These are phyloP conservation scores for Actinemys pallida DNA, from an alignment of 2,113 vertebrate genomes.

Conservation along the genomic window DNA sequence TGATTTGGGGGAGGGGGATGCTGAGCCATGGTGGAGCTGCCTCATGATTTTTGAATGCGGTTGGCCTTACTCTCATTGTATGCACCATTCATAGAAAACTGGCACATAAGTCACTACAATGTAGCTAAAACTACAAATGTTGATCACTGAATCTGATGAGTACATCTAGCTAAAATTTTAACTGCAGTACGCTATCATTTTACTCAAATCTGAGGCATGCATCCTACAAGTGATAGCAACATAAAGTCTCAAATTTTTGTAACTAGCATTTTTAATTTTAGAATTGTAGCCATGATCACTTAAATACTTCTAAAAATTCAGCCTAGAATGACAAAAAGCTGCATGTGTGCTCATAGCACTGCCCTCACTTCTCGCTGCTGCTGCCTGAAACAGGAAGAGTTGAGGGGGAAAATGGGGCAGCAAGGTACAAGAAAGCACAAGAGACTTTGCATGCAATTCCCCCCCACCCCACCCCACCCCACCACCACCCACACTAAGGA, in stretches of 20 bases:
- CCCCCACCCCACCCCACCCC: not conserved
- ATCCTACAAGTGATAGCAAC: not conserved
- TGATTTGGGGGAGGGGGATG: not conserved
- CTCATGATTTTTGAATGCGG: not conserved
- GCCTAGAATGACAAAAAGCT: not conserved
- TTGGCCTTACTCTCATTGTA: not conserved
- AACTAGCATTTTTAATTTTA: not conserved
- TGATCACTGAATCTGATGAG: not conserved
- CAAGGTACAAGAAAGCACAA: not conserved
- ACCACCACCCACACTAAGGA: not conserved
- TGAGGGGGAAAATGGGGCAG: not conserved
- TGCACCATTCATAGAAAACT: not conserved
- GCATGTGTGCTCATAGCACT: not conserved
- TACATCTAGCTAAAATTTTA: not conserved
- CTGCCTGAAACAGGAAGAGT: not conserved
- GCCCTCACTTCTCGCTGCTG: not conserved
- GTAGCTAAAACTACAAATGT: not conserved
- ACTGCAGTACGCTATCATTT: not conserved
- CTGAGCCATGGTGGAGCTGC: not conserved
- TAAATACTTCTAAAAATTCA: not conserved
- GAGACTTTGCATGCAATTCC: constrained; percentile 2
- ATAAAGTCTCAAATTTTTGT: not conserved
- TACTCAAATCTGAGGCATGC: not conserved
- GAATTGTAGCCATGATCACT: not conserved
- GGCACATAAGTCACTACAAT: not conserved